A percentile compares a stretch with the other conserved stretches of the same genome.
Evolutionary conservation across 37 sponge, comb jelly and placozoan genomes (phyloP).

Genomic region (Geodia barretti): DNA sequence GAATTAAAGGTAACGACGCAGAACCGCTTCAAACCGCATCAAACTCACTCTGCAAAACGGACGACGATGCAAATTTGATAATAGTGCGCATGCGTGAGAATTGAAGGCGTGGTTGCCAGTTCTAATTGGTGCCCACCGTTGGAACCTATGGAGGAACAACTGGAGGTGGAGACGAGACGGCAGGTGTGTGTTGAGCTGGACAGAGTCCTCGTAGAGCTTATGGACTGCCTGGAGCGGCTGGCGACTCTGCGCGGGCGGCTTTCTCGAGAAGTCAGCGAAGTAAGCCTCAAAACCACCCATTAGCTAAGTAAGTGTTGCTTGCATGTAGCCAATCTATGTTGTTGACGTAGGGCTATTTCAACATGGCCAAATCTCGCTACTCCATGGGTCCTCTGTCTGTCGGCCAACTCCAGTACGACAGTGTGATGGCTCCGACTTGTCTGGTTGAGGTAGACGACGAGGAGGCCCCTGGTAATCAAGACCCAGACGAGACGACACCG

Average conservation of each 20-base stretch:
- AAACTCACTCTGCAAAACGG: too few relatives aligned
- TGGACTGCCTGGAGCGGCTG: conserved; percentile 49
- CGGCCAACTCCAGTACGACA: conserved; percentile 67
- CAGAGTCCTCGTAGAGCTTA: conserved; percentile 36
- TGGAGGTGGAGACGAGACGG: background rate
- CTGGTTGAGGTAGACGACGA: background rate
- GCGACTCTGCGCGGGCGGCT: conserved; percentile 45
- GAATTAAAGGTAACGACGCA: too few relatives aligned
- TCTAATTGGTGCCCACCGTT: too few relatives aligned
- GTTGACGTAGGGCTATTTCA: conserved; percentile 59
- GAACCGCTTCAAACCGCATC: too few relatives aligned
- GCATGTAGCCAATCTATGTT: background rate
- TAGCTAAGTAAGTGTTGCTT: background rate
- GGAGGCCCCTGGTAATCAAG: background rate
- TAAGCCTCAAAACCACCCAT: conserved; percentile 3
- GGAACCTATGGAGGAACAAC: too few relatives aligned
- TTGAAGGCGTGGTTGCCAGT: too few relatives aligned
- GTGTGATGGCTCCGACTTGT: conserved; percentile 50
- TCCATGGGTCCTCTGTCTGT: conserved; percentile 64
- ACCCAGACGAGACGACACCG: background rate
- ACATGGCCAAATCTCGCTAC: conserved; percentile 65
- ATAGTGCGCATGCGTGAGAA: too few relatives aligned
- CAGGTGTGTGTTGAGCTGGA: conserved; percentile 48
- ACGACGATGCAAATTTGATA: too few relatives aligned
- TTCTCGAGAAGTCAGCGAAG: conserved; percentile 27